These are phyloP conservation scores for Prorops nasuta DNA, from an alignment of 1,140 invertebrate genomes.

Conservation along the genomic window DNA sequence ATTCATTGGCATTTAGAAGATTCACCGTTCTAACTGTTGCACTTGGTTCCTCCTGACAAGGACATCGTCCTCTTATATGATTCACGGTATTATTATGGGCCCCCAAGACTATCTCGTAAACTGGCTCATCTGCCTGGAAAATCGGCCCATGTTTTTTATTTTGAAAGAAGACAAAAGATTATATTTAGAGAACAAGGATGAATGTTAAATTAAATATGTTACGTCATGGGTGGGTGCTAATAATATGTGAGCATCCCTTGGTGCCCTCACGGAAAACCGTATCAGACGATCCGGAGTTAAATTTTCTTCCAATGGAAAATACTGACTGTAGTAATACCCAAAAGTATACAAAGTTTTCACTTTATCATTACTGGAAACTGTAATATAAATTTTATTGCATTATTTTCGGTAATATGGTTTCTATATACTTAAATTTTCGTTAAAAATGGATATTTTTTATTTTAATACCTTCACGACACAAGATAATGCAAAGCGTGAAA, in stretches of 20 bases:
- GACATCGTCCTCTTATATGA: slow-evolving; percentile 15
- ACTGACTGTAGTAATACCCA: slow-evolving; percentile 16
- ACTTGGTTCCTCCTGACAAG: slow-evolving; percentile 15
- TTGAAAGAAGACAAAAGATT: background rate
- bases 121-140: slow-evolving; percentile 11
- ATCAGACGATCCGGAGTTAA: slow-evolving; percentile 7
- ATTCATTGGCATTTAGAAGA: slow-evolving; percentile 7
- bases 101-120: slow-evolving; percentile 14
- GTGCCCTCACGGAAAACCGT: slow-evolving; percentile 9
- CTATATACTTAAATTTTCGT: background rate
- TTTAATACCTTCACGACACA: background rate
- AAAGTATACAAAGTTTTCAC: slow-evolving; percentile 10
- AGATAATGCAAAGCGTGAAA: slow-evolving; percentile 1
- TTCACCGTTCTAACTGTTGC: slow-evolving; percentile 12
- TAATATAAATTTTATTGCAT: background rate
- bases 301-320: slow-evolving; percentile 13
- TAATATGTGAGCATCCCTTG: slow-evolving; percentile 15
- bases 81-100: slow-evolving; percentile 12
- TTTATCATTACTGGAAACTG: slow-evolving; percentile 2
- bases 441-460: background rate
- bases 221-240: slow-evolving; percentile 15
- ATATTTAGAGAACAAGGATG: background rate
- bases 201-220: background rate
- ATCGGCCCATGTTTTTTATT: background rate
- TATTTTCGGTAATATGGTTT: background rate